These are phyloP conservation scores for Nerophis lumbriciformis DNA, from an alignment of 2,113 vertebrate genomes.

Conservation along the genomic window DNA sequence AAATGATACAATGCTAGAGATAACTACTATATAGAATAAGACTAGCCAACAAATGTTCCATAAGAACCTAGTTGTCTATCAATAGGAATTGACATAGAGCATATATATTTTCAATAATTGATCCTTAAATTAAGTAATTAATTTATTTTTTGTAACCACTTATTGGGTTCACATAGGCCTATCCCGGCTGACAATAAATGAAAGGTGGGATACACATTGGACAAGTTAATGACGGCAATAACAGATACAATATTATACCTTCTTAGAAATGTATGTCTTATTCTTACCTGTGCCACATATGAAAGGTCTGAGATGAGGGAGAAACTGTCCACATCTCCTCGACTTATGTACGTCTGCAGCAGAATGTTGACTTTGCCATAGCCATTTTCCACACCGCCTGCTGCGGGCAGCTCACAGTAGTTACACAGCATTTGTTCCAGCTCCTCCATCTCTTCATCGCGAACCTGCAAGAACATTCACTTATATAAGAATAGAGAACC, in stretches of 20 bases:
- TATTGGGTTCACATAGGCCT: too few species aligned
- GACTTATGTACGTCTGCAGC: slow-evolving; percentile 92
- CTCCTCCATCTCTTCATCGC: slow-evolving; percentile 94
- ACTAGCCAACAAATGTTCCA: too few species aligned
- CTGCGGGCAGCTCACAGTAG: slow-evolving; percentile 86
- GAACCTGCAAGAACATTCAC: slow-evolving; percentile 70
- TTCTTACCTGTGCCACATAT: slow-evolving; percentile 91
- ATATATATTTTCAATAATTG: too few species aligned
- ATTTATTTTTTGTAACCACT: too few species aligned
- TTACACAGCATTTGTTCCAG: slow-evolving; percentile 81
- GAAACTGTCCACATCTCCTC: slow-evolving; percentile 95
- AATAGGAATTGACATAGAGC: too few species aligned
- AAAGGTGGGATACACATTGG: too few species aligned
- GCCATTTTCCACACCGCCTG: slow-evolving; percentile 93
- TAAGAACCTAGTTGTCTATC: too few species aligned
- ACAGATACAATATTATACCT: not conserved
- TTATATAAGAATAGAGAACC: not conserved
- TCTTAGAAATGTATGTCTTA: not conserved
- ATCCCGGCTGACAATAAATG: too few species aligned
- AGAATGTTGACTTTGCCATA: slow-evolving; percentile 98
- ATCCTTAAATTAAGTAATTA: too few species aligned
- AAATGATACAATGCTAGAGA: too few species aligned
- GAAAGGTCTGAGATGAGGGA: slow-evolving; percentile 96
- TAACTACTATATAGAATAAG: too few species aligned
- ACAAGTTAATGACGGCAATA: too few species aligned